phyloP scores from a whole-genome alignment of 2,113 vertebrate species.

The Copsychus sechellarum region DNA sequence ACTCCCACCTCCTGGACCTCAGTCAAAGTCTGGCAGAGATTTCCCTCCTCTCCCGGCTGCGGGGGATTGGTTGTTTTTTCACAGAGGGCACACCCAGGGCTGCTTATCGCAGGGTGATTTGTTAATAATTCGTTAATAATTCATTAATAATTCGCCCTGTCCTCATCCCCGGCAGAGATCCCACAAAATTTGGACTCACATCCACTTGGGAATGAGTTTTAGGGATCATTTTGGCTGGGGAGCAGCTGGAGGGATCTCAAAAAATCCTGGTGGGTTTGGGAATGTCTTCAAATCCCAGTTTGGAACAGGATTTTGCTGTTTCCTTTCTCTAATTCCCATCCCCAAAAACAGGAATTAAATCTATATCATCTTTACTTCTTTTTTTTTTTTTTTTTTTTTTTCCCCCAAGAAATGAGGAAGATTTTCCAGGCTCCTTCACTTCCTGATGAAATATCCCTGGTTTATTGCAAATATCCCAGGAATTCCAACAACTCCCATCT shows the following conservation, averaged over 20 bases:
- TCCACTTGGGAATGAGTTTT: accelerated
- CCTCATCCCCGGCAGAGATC: neutral
- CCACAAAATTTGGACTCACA: neutral
- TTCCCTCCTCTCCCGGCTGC: neutral
- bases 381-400: no score
- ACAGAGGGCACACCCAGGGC: conserved; percentile 1
- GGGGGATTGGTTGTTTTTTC: neutral
- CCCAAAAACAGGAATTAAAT: neutral
- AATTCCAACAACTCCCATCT: neutral
- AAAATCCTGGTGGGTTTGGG: neutral
- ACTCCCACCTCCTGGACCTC: conserved; percentile 43
- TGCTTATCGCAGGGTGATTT: neutral
- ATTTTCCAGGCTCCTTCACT: no score
- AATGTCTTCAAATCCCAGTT: neutral
- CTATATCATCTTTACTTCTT: no score
- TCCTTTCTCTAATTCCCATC: neutral
- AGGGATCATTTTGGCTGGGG: neutral
- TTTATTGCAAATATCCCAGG: neutral
- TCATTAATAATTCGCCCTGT: neutral
- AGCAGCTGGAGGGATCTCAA: neutral
- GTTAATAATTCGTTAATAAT: neutral
- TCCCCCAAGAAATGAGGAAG: no score
- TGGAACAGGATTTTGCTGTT: neutral
- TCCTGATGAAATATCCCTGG: neutral
- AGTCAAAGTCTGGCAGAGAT: conserved; percentile 1